Percentiles rank a stretch among this genome's conserved stretches.
Evolutionary conservation across 2,888 invertebrate genomes (phyloP).

Genomic region (Lasioglossum morio): DNA sequence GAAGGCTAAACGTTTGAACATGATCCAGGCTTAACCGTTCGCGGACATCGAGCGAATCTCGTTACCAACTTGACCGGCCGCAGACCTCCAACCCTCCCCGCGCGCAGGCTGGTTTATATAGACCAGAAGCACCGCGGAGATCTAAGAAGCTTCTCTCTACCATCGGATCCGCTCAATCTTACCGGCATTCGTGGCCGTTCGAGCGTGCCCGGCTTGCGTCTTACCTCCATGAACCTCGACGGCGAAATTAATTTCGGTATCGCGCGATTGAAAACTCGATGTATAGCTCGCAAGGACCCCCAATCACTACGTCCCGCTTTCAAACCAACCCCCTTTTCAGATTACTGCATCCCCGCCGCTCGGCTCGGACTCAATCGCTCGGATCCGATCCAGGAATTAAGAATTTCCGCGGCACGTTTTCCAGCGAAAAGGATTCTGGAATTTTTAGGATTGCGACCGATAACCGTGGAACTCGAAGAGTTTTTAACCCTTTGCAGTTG

Average conservation of each 20-base stretch:
- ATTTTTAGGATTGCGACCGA: background rate
- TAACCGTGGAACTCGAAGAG: too few relatives aligned
- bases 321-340: background rate
- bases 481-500: too few relatives aligned
- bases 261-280: slow-evolving; percentile 71
- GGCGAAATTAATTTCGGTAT: slow-evolving; percentile 82
- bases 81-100: slow-evolving; percentile 34
- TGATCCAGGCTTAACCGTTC: slow-evolving; percentile 79
- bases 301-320: background rate
- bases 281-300: background rate
- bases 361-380: background rate
- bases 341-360: slow-evolving; percentile 20
- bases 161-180: slow-evolving; percentile 79
- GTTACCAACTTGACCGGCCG: slow-evolving; percentile 72
- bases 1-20: slow-evolving; percentile 77
- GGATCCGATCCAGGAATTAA: background rate
- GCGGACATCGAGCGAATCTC: slow-evolving; percentile 78
- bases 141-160: slow-evolving; percentile 72
- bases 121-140: slow-evolving; percentile 50
- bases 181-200: slow-evolving; percentile 77
- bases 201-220: slow-evolving; percentile 71
- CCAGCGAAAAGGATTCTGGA: background rate
- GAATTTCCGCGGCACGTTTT: background rate
- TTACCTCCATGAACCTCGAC: slow-evolving; percentile 39
- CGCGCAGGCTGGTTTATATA: slow-evolving; percentile 66